These are phyloP conservation scores for Corythaeola cristata DNA, from an alignment of 2,113 vertebrate species.

Conservation along the genomic window DNA sequence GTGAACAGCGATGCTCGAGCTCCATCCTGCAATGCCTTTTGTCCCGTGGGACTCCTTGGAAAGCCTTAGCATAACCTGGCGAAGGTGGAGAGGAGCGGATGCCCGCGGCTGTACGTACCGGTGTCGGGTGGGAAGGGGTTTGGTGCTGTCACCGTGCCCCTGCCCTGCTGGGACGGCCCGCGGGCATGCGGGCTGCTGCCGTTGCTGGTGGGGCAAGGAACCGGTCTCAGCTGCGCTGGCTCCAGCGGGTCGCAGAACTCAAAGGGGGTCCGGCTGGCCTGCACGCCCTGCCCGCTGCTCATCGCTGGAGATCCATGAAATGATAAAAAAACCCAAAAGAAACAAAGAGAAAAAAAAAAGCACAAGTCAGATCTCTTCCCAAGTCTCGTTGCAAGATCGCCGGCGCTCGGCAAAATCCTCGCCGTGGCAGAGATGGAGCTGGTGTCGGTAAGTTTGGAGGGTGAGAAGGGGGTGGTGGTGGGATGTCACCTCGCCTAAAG, in stretches of 20 bases:
- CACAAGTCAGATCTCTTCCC: background rate
- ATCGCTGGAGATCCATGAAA: constrained; percentile 46
- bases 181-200: constrained; percentile 75
- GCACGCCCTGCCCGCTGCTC: constrained; percentile 74
- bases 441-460: background rate
- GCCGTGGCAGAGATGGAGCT: background rate
- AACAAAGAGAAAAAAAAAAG: background rate
- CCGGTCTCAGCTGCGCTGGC: constrained; percentile 72
- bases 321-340: too few species aligned
- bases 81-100: background rate
- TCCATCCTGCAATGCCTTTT: background rate
- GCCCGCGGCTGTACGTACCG: constrained; percentile 47
- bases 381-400: background rate
- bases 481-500: background rate
- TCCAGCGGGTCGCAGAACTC: constrained; percentile 82
- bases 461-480: background rate
- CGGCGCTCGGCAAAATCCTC: accelerated
- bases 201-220: constrained; percentile 76
- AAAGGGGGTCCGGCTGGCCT: constrained; percentile 74
- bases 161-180: constrained; percentile 66
- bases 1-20: background rate
- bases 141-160: constrained; percentile 19
- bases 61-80: background rate
- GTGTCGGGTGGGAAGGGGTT: constrained; percentile 76
- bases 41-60: background rate